Evolutionary conservation across 1,140 invertebrate species (phyloP), one percentile per base, ranked within the genome.

Genomic region (Drosophila sechellia): DNA sequence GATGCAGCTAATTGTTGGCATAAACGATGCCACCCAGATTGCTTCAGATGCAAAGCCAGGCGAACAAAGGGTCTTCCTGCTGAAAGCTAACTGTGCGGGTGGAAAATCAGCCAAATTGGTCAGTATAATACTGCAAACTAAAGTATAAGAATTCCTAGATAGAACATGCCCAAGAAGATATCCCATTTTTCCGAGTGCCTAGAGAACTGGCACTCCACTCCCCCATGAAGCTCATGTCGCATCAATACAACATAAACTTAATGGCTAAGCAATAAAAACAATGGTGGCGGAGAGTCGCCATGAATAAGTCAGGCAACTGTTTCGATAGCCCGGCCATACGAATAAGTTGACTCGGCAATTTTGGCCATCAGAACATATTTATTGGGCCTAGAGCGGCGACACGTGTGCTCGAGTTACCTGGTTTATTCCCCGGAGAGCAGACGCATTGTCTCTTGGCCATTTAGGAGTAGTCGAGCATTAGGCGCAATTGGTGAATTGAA

Each of bases 261-360:
- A 71, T 71, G 68, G 43, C 34, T 70, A 70, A 49, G 64, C 68
- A 70, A 71, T 71, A 71, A 71, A 71, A 71, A 57, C 64, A 71
- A 70, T 70, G 66, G 50, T 40, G 35, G 34, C 66, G 48, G 64
- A 48, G 31, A 70, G 53, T 13, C 50, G 27, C 61, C 60, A 76
- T 76, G 72, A 76, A 75, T 74, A 74, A 75, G 71, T 75, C 70
- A 75, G 60, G 37, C 54, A 70, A 57, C 64, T 57, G 64, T 27
- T 70, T 37, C 27, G 40, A 34, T 22, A 57, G 25, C 15, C 12
- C 15, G 45, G 52, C 52, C 20, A 57, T 52, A 40, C 25, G 60
- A 55, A 75, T 27, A 75, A 43, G 22, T 64, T 65, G 59, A 66
- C 55, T 76, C 61, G 60, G 52, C 72, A 75, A 75, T 75, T 66